phyloP scores from a whole-genome alignment of 1,140 invertebrate species.

The Diuraphis noxia region DNA sequence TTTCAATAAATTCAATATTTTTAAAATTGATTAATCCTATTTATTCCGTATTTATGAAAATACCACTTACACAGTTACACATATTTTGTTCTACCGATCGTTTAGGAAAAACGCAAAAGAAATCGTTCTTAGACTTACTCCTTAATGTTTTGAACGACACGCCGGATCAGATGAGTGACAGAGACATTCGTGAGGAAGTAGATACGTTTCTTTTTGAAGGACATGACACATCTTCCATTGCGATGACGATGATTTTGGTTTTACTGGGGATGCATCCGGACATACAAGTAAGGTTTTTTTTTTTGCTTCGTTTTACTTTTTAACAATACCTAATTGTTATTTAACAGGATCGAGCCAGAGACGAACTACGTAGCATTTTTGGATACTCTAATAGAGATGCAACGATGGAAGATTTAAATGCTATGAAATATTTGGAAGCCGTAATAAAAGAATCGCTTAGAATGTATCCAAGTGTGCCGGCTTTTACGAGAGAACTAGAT shows the following conservation, averaged over 20 bases:
- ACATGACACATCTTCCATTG: constrained; percentile 80
- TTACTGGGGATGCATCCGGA: constrained; percentile 69
- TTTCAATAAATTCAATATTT: too few species aligned
- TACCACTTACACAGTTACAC: not conserved
- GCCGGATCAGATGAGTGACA: constrained; percentile 56
- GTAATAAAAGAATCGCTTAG: constrained; percentile 68
- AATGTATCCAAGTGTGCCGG: constrained; percentile 69
- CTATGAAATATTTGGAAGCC: constrained; percentile 69
- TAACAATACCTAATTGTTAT: not conserved
- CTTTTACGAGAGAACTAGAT: constrained; percentile 67
- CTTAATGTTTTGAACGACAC: constrained; percentile 62
- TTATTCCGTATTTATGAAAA: not conserved
- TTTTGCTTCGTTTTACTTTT: not conserved
- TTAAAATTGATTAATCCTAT: too few species aligned
- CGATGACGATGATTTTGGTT: constrained; percentile 70
- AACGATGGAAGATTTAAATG: constrained; percentile 63
- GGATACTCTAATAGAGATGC: constrained; percentile 60
- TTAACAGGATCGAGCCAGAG: constrained; percentile 64
- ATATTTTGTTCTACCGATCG: not conserved
- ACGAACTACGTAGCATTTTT: constrained; percentile 67
- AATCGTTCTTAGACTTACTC: constrained; percentile 64
- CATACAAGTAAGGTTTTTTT: constrained; percentile 62
- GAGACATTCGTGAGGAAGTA: constrained; percentile 57
- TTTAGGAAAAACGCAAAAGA: not conserved
- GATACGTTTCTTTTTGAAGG: constrained; percentile 61